Conservation (phyloP, 2,797 vertebrate species). For the Urocyon cinereoargenteus region DNA sequence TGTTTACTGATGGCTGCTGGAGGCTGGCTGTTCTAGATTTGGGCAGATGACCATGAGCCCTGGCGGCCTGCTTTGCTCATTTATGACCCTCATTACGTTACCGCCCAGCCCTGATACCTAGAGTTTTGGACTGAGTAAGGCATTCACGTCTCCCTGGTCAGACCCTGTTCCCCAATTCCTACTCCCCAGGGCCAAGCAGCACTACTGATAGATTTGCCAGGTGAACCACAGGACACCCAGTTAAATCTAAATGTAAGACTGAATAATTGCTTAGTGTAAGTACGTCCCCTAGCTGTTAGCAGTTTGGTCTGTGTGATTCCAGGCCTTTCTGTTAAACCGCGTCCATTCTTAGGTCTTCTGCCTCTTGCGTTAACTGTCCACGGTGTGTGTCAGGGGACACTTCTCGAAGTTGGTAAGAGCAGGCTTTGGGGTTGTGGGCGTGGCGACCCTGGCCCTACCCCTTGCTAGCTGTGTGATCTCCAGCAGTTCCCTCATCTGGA, state of each 20-base stretch:
- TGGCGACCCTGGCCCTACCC: background rate
- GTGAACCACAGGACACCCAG: fast-evolving
- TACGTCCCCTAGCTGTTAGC: fast-evolving
- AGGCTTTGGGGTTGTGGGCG: background rate
- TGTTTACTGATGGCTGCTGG: background rate
- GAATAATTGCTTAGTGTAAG: background rate
- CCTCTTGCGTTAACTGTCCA: fast-evolving
- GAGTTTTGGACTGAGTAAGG: background rate
- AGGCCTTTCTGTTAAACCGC: background rate
- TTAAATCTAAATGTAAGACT: background rate
- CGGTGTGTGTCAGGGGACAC: background rate
- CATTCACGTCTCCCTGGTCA: background rate
- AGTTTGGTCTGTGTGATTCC: fast-evolving
- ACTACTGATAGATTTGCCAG: background rate
- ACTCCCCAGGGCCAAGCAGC: background rate
- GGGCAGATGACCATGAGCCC: background rate
- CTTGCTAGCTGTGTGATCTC: background rate
- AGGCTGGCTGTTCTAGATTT: background rate
- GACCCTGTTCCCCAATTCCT: background rate
- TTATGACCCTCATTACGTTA: background rate
- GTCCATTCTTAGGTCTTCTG: fast-evolving
- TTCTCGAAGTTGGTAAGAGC: background rate
- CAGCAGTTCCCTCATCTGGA: background rate
- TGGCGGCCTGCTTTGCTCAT: fast-evolving
- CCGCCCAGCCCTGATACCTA: background rate